Evolutionary conservation across 2,113 vertebrate species (phyloP).

Genomic region (Rhea americana): DNA sequence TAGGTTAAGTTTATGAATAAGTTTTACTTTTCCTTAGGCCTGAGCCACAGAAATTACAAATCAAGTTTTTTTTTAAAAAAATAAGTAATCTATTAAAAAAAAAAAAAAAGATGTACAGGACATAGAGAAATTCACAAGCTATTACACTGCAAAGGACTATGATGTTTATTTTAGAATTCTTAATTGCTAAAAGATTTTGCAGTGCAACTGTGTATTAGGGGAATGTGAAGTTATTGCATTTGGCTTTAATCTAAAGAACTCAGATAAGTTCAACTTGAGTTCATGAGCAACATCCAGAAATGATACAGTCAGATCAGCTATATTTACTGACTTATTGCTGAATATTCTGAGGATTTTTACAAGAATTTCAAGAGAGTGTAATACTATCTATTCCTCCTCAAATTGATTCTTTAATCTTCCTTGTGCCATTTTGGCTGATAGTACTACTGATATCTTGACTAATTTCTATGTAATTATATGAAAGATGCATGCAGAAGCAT

Average conservation of each 20-base stretch:
- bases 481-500: neutral
- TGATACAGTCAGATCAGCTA: neutral
- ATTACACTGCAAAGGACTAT: neutral
- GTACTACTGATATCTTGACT: neutral
- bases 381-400: neutral
- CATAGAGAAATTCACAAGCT: neutral
- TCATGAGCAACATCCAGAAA: neutral
- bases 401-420: neutral
- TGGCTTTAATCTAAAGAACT: neutral
- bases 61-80: neutral
- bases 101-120: neutral
- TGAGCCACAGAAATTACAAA: neutral
- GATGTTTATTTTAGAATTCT: neutral
- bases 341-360: neutral
- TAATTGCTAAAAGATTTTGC: neutral
- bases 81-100: neutral
- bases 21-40: neutral
- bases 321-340: neutral
- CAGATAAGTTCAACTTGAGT: neutral
- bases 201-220: fast-evolving
- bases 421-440: neutral
- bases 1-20: neutral
- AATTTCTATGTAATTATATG: neutral
- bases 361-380: neutral
- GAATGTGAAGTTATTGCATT: neutral